Conservation (phyloP, 2,113 vertebrate genomes). For the Scatophagus argus region DNA sequence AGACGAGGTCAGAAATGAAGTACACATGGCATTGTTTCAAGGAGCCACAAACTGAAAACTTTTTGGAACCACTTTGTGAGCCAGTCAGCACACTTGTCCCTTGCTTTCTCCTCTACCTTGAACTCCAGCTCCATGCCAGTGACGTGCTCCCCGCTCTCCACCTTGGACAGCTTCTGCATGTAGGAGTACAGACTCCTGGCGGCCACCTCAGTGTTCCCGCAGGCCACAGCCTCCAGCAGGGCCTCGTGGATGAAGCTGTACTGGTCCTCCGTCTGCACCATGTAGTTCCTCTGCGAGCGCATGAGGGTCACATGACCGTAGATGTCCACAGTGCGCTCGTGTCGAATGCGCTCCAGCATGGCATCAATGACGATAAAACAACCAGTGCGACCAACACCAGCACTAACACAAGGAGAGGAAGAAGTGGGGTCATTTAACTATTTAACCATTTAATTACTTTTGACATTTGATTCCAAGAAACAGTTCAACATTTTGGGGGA, state of each 20-base stretch:
- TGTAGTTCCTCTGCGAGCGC: slow-evolving; percentile 98
- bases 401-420: slow-evolving; percentile 78
- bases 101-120: slow-evolving; percentile 85
- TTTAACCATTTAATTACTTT: too few species aligned
- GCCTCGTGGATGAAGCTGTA: slow-evolving; percentile 99
- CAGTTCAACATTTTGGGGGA: neutral
- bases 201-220: slow-evolving; percentile 95
- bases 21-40: neutral
- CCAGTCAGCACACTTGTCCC: neutral
- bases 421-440: neutral
- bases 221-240: slow-evolving; percentile 95
- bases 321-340: slow-evolving; percentile 96
- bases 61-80: neutral
- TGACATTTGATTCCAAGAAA: neutral
- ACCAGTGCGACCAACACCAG: slow-evolving; percentile 95
- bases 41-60: neutral
- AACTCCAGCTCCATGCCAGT: slow-evolving; percentile 98
- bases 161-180: slow-evolving; percentile 96
- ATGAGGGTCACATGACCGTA: slow-evolving; percentile 98
- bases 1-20: too few species aligned
- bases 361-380: slow-evolving; percentile 98
- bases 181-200: slow-evolving; percentile 95
- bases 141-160: slow-evolving; percentile 93
- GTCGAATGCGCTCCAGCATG: slow-evolving; percentile 97
- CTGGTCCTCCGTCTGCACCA: slow-evolving; percentile 99